Conservation (phyloP, 2,113 vertebrate genomes). For the Ailuropoda melanoleuca region DNA sequence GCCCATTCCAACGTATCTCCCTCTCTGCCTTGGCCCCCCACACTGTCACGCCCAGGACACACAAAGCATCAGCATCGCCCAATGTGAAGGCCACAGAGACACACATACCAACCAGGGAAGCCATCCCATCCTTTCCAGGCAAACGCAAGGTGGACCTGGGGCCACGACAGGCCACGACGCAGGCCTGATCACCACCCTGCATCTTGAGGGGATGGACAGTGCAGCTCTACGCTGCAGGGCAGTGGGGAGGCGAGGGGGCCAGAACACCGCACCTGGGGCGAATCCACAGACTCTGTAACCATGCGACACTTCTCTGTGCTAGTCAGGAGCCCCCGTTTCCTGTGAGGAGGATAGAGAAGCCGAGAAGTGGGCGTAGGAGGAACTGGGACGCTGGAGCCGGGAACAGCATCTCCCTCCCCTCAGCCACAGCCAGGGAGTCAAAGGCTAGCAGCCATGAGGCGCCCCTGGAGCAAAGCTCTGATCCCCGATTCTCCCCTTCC, state of each 20-base stretch:
- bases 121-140: background rate
- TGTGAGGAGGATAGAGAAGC: background rate
- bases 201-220: accelerated
- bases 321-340: background rate
- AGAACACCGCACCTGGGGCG: background rate
- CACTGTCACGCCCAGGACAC: background rate
- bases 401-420: background rate
- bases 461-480: background rate
- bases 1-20: background rate
- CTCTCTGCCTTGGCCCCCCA: background rate
- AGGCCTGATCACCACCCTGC: accelerated
- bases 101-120: background rate
- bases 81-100: background rate
- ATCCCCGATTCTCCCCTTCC: background rate
- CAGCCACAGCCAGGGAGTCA: background rate
- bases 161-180: accelerated
- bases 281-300: accelerated
- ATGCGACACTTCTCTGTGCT: background rate
- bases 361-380: background rate
- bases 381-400: background rate
- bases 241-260: background rate
- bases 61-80: background rate
- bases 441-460: background rate
- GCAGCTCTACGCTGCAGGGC: too few relatives aligned
- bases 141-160: background rate